Evolutionary conservation across 2,888 invertebrate species (phyloP), one percentile per base, ranked within the genome.

Genomic region (Limnephilus marmoratus): DNA sequence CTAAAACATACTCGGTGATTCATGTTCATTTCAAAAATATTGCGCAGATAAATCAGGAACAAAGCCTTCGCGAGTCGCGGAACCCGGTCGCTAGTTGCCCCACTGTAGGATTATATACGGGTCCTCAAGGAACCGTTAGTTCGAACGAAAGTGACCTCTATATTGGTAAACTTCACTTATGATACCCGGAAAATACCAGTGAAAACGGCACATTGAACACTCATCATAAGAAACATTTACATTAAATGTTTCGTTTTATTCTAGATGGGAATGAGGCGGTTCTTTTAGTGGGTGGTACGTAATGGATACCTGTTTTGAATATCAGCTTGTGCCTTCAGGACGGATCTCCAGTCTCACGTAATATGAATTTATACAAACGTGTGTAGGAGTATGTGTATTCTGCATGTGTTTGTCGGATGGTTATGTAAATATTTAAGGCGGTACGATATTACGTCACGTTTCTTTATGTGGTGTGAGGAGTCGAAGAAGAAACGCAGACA

Each of bases 71-170:
- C 34, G 18, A 68, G 18, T 87, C 81, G 90, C 92, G 86, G 80
- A 86, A 81, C 92, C 92, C 92, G 90, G 90, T 85, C 68, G 85
- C 90, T 37, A 45, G 53, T 41, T 90, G 91, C 83, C 88, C 91
- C 90, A 90, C 82, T 53, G 92, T 90, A 80, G 85, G 90, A 49
- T 34, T 49, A 81, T 31, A 68, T 80, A 87, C 68, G 49, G 80
- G 68, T 85, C 90, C 85, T 85, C 68, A 13, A 88, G 85, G 88
- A 92, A 91, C 93, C 93, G 93, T 93, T 93, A 92, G 82, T 91
- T 88, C 88, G 68, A 93, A 93, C 91, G 93, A 93, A 93, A 93
- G 93, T 93, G 93, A 93, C 93, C 93, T 91, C 93, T 91, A 91
- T 92, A 87, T 90, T 86, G 86, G 93, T 82, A 82, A 90, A 86